Evolutionary conservation across 2,797 vertebrate species (phyloP), one percentile per base, ranked within the genome.

Genomic region (Parotocinclus haroldoi): DNA sequence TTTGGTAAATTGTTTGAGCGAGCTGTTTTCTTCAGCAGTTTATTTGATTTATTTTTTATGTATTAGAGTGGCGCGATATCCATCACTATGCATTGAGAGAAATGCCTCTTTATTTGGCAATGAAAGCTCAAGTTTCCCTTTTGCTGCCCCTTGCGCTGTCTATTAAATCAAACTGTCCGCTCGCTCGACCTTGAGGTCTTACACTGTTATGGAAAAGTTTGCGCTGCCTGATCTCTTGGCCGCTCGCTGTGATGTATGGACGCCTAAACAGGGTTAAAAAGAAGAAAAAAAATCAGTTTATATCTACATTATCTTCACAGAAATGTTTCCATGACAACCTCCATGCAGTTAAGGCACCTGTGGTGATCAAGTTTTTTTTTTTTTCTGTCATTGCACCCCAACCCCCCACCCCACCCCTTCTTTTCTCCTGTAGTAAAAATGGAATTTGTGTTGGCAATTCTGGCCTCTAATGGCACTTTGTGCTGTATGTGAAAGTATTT

Each of bases 301-400:
- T 89, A 91, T 92, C 90, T 86, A 85, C 80, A 89, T 90, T 92
- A 96, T 95, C 92, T 93, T 93, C 71, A 74, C 83, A 90, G 90
- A 91, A 92, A 93, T 91, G 94, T 98, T 96, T 92, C 95, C 94
- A 97, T 97, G 96, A 93, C 96, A 96, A 98, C 95, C 92, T 92
- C 87, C 89, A 87, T 93, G 92, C 91, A 93, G 92, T 95, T 95
- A 96, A 95, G 92, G 92, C 92, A 94, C 90, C 90, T 91, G 90
- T 94, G 94, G 93, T 97, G 93, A 96, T 96, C 93, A 94, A 93
- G 90, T 92, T 88, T 86, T 90, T 90, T n/a, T 50, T 9, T 88
- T 70, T 79, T 36, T 38, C 60, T 48, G 14, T 61, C 53, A 67
- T 61, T 40, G 61, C n/a, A n/a, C n/a, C n/a, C n/a, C n/a, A n/a